Evolutionary conservation across 2,797 vertebrate genomes (phyloP), one percentile per base, ranked within the genome.

Genomic region (Margarornis squamiger): DNA sequence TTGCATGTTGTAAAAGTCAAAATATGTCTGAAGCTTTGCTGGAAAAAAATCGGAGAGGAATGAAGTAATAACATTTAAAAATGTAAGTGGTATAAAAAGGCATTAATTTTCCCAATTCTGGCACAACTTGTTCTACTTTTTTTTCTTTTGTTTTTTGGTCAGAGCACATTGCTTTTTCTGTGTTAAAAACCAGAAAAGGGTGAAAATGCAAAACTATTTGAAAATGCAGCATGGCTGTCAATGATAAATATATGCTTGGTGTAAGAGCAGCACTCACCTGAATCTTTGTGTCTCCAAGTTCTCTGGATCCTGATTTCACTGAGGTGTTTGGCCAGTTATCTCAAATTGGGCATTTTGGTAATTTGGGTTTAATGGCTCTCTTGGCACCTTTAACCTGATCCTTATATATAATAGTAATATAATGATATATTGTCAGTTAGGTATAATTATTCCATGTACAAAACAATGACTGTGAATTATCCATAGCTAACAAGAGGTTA

Each of bases 21-120:
- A 94, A 75, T 88, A 51, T 54, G 79, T 96, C 93, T 88, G 89
- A 67, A 57, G 83, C 57, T 91, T 92, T 24, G 26, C 59, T 72
- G 86, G 32, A 61, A 94, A 92, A 52, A 73, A 49, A 20, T 0
- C 26, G 26, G 13, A 86, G 84, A 86, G 57, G 62, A 95, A 83
- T 83, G 68, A 32, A 52, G 30, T 84, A 87, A 88, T 78, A 88
- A 77, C 61, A 61, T 55, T 76, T 92, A 29, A 81, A 81, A 41
- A 95, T 21, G 62, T 45, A 74, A 95, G 26, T 87, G 67, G 58
- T 65, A 41, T 24, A 32, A 86, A 77, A 90, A 82, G 45, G 34
- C 59, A 85, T 94, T 95, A 77, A 51, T 95, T 82, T 93, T 96
- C 6, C 17, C 20, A 66, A 32, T 92, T 48, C 57, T 59, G 76